A percentile compares a stretch with the other conserved stretches of the same genome.
Evolutionary conservation across 2,113 vertebrate species (phyloP).

Genomic region (Paradoxurus hermaphroditus): DNA sequence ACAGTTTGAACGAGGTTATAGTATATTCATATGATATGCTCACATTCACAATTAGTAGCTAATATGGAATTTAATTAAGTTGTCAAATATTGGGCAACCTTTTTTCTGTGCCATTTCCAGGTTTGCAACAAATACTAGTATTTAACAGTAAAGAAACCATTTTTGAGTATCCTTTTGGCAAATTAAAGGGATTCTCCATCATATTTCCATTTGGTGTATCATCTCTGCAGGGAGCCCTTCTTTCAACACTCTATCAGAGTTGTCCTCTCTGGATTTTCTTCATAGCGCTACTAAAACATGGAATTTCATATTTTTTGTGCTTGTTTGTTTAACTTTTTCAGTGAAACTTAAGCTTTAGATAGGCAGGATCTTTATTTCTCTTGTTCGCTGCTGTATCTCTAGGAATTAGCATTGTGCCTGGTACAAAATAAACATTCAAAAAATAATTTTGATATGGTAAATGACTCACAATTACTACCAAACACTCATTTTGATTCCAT

Average conservation of each 20-base stretch:
- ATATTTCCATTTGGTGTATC: not conserved
- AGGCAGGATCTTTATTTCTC: not conserved
- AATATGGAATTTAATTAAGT: not conserved
- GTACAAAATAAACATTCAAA: not conserved
- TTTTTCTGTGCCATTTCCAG: not conserved
- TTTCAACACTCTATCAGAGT: not conserved
- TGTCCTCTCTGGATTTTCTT: not conserved
- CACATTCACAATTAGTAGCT: not conserved
- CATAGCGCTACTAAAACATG: not conserved
- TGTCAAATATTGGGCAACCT: not conserved
- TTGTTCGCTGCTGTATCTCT: not conserved
- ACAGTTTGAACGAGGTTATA: not conserved
- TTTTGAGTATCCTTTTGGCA: not conserved
- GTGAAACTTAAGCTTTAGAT: not conserved
- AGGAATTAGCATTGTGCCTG: not conserved
- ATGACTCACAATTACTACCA: not conserved
- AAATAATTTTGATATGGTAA: not conserved
- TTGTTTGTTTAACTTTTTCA: not conserved
- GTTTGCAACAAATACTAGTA: not conserved
- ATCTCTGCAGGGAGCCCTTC: not conserved
- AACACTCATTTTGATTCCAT: not conserved
- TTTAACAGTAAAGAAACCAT: not conserved
- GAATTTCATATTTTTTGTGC: not conserved
- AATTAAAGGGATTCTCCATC: not conserved
- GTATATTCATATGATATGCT: not conserved